These are phyloP conservation scores for Chinchilla lanigera DNA, from an alignment of 2,113 vertebrate genomes.

Conservation along the genomic window DNA sequence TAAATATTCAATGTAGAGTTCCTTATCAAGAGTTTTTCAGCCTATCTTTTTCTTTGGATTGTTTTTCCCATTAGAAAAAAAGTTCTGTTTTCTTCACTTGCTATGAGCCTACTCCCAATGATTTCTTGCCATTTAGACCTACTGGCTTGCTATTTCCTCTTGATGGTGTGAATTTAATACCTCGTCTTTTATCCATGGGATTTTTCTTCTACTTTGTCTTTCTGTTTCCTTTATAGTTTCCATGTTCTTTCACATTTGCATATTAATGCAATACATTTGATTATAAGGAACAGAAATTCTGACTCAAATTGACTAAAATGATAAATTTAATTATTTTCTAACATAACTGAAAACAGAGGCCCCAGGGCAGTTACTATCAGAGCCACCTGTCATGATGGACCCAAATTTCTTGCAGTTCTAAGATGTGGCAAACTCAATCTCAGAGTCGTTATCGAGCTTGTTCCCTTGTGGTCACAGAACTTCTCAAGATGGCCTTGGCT, in stretches of 20 bases:
- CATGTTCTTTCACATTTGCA: not conserved
- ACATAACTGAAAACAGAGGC: not conserved
- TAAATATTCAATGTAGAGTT: not conserved
- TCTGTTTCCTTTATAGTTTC: not conserved
- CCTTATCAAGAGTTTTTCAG: not conserved
- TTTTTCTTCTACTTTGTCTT: not conserved
- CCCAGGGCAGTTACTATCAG: not conserved
- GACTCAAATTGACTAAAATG: not conserved
- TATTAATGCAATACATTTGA: not conserved
- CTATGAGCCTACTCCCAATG: not conserved
- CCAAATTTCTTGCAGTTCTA: not conserved
- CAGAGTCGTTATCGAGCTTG: not conserved
- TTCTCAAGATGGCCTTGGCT: not conserved
- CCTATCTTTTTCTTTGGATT: constrained; percentile 12
- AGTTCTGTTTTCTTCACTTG: not conserved
- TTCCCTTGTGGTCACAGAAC: not conserved
- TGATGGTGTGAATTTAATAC: not conserved
- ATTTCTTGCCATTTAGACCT: not conserved
- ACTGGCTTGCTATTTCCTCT: not conserved
- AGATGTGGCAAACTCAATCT: not conserved
- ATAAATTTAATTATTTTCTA: not conserved
- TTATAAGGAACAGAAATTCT: not conserved
- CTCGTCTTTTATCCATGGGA: not conserved
- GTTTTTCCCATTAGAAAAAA: not conserved
- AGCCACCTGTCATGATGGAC: not conserved